A percentile compares a stretch with the other conserved stretches of the same genome.
These are phyloP conservation scores for Chelonia mydas DNA, from an alignment of 2,797 vertebrate genomes.

Conservation along the genomic window DNA sequence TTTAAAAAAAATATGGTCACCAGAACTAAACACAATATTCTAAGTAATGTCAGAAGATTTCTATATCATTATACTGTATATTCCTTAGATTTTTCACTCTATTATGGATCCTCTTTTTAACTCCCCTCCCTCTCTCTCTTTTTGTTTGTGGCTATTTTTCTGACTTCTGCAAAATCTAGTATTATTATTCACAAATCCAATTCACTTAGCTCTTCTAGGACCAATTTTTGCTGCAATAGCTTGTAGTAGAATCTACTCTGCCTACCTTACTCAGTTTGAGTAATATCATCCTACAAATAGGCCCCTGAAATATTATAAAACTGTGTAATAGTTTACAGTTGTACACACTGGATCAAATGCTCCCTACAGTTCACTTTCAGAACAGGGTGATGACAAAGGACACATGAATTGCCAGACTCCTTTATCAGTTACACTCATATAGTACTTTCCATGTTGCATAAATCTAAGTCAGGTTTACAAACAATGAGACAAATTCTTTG, in stretches of 20 bases:
- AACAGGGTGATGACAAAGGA: background rate
- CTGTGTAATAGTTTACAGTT: background rate
- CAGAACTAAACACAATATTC: constrained; percentile 68
- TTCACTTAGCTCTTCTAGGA: background rate
- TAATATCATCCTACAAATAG: background rate
- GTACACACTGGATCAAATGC: background rate
- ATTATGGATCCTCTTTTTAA: background rate
- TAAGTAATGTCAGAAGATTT: constrained; percentile 59
- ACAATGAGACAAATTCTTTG: background rate
- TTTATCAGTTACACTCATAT: background rate
- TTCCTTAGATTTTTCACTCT: constrained; percentile 49
- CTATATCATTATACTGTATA: constrained; percentile 34
- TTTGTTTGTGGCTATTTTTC: background rate
- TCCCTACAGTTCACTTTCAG: background rate
- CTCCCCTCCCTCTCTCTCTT: background rate
- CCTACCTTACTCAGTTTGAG: background rate
- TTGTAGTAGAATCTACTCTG: constrained; percentile 4
- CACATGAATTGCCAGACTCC: background rate
- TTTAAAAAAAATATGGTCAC: constrained; percentile 66
- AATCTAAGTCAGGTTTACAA: background rate
- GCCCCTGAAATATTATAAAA: background rate
- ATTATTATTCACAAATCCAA: background rate
- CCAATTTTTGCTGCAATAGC: background rate
- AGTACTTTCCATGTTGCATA: background rate
- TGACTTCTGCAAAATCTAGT: background rate